These are phyloP conservation scores for Drosophila atripex DNA, from an alignment of 2,888 invertebrate genomes.

Conservation along the genomic window DNA sequence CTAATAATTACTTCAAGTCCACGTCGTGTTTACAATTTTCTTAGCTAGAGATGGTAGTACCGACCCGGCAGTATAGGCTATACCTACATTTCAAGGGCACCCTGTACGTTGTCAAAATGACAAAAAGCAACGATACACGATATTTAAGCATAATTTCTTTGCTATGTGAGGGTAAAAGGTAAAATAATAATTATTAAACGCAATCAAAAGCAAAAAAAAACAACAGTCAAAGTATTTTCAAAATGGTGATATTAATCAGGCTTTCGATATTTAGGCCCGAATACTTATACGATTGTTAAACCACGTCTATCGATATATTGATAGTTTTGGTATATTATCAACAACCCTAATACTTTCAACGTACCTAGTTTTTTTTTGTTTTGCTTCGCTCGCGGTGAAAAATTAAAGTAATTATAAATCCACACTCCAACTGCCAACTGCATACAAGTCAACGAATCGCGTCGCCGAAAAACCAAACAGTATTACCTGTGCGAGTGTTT, in stretches of 20 bases:
- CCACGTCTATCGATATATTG: slow-evolving; percentile 4
- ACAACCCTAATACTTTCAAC: slow-evolving; percentile 16
- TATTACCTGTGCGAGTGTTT: slow-evolving; percentile 57
- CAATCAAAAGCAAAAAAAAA: too few relatives aligned
- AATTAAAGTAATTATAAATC: slow-evolving; percentile 22
- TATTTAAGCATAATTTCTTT: too few relatives aligned
- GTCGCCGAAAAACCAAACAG: slow-evolving; percentile 44
- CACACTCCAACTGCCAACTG: slow-evolving; percentile 10
- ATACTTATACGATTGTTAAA: too few relatives aligned
- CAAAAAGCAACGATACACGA: too few relatives aligned
- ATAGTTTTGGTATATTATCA: neutral
- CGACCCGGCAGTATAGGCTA: neutral
- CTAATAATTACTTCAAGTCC: slow-evolving; percentile 44
- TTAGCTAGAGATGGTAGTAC: slow-evolving; percentile 20
- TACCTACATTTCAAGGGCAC: neutral
- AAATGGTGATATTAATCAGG: too few relatives aligned
- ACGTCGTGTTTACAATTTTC: slow-evolving; percentile 70
- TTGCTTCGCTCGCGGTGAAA: slow-evolving; percentile 36
- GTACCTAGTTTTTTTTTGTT: slow-evolving; percentile 26
- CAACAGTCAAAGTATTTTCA: too few relatives aligned
- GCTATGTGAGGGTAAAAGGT: too few relatives aligned
- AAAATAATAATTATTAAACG: too few relatives aligned
- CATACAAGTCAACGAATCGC: neutral
- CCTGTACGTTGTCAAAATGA: too few relatives aligned
- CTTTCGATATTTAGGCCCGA: too few relatives aligned